Conservation (phyloP, 2,113 vertebrate species). For the Cnemophilus loriae region DNA sequence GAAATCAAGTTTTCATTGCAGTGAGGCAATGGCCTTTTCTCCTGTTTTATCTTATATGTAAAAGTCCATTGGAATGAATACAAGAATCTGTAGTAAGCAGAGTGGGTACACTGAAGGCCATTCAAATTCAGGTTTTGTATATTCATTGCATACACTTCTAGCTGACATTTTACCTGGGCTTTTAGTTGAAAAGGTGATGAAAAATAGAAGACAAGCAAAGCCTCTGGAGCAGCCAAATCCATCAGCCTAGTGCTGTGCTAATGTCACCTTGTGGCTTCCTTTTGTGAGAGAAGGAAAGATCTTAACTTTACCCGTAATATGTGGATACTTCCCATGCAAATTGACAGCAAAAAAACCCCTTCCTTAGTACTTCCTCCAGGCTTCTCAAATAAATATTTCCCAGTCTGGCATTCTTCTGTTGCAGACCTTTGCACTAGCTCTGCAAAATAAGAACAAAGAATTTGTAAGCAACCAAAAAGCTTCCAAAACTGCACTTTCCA, state of each 20-base stretch:
- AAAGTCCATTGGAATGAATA: not conserved
- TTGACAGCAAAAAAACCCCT: not conserved
- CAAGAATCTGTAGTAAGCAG: not conserved
- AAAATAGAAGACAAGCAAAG: not conserved
- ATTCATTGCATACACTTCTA: not conserved
- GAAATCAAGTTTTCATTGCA: not conserved
- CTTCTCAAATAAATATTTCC: not conserved
- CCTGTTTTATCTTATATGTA: not conserved
- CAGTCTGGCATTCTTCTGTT: not conserved
- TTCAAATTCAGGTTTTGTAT: not conserved
- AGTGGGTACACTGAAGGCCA: not conserved
- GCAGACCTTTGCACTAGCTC: not conserved
- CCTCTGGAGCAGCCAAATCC: not conserved
- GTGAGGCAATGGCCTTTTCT: not conserved
- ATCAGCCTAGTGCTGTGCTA: not conserved
- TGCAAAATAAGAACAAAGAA: not conserved
- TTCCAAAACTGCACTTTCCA: fast-evolving
- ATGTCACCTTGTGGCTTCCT: not conserved
- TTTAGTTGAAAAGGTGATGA: not conserved
- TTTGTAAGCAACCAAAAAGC: not conserved
- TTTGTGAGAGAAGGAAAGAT: not conserved
- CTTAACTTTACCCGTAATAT: not conserved
- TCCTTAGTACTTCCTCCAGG: not conserved
- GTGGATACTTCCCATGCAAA: not conserved
- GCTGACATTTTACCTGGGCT: not conserved